Percentiles rank a stretch among this genome's conserved stretches.
phyloP scores from a whole-genome alignment of 1,140 invertebrate genomes.

The Papilio xuthus region DNA sequence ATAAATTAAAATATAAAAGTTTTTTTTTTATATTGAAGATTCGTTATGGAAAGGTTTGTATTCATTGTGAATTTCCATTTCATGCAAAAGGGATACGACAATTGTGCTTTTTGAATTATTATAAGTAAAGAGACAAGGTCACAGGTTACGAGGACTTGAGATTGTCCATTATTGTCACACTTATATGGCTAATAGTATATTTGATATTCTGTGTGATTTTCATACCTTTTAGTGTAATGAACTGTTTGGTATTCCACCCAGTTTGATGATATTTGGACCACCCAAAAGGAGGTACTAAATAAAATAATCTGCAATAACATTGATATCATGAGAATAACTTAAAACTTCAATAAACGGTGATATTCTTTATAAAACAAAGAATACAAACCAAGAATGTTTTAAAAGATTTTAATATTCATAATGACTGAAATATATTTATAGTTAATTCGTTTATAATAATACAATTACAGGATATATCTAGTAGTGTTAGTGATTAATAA shows the following conservation, averaged over 20 bases:
- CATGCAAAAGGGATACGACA: neutral
- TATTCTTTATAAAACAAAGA: neutral
- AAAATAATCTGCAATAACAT: neutral
- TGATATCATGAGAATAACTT: neutral
- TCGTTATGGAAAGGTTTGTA: neutral
- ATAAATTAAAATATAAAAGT: neutral
- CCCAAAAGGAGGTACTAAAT: neutral
- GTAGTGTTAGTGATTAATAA: too few species aligned
- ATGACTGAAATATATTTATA: too few species aligned
- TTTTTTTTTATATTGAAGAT: neutral
- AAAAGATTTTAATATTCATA: too few species aligned
- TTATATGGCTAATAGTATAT: neutral
- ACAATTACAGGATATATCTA: too few species aligned
- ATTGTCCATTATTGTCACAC: neutral
- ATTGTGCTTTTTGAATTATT: neutral
- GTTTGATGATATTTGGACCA: neutral
- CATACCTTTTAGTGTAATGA: neutral
- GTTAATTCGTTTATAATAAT: too few species aligned
- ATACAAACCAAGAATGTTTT: neutral
- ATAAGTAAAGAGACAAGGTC: slow-evolving; percentile 4
- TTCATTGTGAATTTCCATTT: neutral
- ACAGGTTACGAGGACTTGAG: neutral
- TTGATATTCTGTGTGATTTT: neutral
- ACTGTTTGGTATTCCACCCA: neutral
- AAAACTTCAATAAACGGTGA: neutral